A percentile compares a stretch with the other conserved stretches of the same genome.
Conservation (phyloP, 2,888 invertebrate genomes). For the Nomada ruficornis region DNA sequence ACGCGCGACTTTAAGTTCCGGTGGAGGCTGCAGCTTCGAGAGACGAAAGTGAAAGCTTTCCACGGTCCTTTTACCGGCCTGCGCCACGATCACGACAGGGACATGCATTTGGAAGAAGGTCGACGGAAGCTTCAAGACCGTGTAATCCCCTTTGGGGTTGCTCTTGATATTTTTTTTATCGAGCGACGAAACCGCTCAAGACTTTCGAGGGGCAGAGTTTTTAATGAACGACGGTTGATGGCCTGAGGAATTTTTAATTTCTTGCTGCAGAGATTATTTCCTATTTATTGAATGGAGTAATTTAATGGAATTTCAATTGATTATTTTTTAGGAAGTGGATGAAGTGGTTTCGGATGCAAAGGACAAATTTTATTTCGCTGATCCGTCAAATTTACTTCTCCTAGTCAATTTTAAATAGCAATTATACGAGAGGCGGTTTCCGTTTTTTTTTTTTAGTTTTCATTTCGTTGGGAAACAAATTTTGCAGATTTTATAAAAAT, state of each 20-base stretch:
- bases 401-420: no score
- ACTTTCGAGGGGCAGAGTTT: slow-evolving; percentile 8
- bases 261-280: no score
- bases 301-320: no score
- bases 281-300: no score
- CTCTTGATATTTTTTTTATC: slow-evolving; percentile 56
- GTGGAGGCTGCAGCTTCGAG: slow-evolving; percentile 26
- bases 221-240: slow-evolving; percentile 49
- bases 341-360: no score
- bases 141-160: slow-evolving; percentile 48
- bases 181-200: background rate
- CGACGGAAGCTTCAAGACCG: slow-evolving; percentile 35
- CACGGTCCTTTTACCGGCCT: slow-evolving; percentile 56
- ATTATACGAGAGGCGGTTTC: no score
- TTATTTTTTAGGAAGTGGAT: no score
- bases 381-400: no score
- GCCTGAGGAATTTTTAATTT: background rate
- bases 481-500: no score
- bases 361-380: no score
- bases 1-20: slow-evolving; percentile 50
- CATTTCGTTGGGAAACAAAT: no score
- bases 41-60: slow-evolving; percentile 69
- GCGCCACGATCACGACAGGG: slow-evolving; percentile 53
- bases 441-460: no score
- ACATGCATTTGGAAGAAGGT: slow-evolving; percentile 61